Evolutionary conservation across 2,888 invertebrate genomes (phyloP), one percentile per base, ranked within the genome.

Genomic region (Agapetus fuscipes): DNA sequence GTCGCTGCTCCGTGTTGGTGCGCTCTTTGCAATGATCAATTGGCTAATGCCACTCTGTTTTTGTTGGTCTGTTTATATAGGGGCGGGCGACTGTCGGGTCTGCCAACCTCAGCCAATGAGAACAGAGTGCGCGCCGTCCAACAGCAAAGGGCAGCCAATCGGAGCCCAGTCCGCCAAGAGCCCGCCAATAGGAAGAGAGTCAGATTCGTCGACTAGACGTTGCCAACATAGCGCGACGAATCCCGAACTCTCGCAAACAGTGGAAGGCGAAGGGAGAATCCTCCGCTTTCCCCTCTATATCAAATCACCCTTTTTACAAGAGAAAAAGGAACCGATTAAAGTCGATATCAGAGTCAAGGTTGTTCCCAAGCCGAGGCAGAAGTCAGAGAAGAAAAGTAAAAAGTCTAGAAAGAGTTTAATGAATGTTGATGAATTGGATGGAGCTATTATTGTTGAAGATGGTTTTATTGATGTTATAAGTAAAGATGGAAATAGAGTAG

Each of bases 291-390:
- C 70, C 47, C 61, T 70, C 52, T 68, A 66, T 64, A 70, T 70
- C 57, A 67, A 69, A 69, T 70, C 70, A 61, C 70, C 70, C 67
- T 70, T 69, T 69, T 70, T 70, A 69, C 70, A 64, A 39, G 70
- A 68, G 68, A 70, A 70, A 70, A 76, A 76, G 73, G 77, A 76
- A 63, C 81, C 81, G 37, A 78, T 83, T 52, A 83, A 82, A 71
- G 78, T 83, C 63, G 83, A 83, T 59, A 80, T 83, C 54, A 81
- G 78, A 60, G 80, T 83, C 47, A 80, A 82, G 60, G 66, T 83
- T 58, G 74, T 82, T 60, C 79, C 82, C 49, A 80, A 80, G 43
- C 58, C 65, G 32, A 61, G 61, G 35, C 34, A 39, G 10, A 69
- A 65, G 49, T 65, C 60, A 50, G 68, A 69, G 33, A 66, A 57